Base-by-base conservation (phyloP, 30 jellyfish, hydroid and myxozoan species). In the Hydractinia symbiolongicarpus region DNA sequence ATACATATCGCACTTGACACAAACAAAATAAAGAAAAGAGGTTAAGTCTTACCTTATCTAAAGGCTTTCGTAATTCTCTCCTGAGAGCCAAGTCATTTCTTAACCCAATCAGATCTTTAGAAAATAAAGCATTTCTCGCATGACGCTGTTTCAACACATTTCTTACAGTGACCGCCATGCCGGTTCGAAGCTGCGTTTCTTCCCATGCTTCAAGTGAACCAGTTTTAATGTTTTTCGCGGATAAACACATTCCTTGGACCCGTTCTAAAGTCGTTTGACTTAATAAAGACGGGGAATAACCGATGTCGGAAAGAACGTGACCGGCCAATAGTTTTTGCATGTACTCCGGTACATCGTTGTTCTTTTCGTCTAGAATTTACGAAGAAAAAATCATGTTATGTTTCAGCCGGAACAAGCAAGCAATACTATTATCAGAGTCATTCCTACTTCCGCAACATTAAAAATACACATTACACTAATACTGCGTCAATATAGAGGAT, bases 201-300 rank as follows among this genome's bases (percentile, higher is more conserved):
- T 89, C 92, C 20, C 55, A 53, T 77, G 67, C 74, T 7, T 69
- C 83, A 5, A 60, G 72, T 70, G 55, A 9, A 50, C 67, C 64
- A 20, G 56, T 58, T 50, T 61, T 79, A 5, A 52, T 75, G 9
- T 68, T 61, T 20, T 70, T 57, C 13, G 86, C 68, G 54, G 79
- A 82, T 16, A 81, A 55, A 50, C 84, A 74, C 50, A 81, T 78
- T 4, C 64, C 54, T 68, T 77, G 87, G 56, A 90, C 88, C 57
- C 55, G 86, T 69, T 82, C 82, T 44, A 91, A 54, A 1, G 95
- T 70, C 16, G 73, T 68, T 6, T 21, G 62, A 66, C 88, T 50
- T 61, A 91, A 71, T n/a, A 86, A 73, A 50, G 86, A 81, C 6
- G 98, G 83, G 7, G 98, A 91, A 79, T 80, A 91, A 4, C 98